Evolutionary conservation across 2,113 vertebrate genomes (phyloP), one percentile per base, ranked within the genome.

Genomic region (Diadophis punctatus): DNA sequence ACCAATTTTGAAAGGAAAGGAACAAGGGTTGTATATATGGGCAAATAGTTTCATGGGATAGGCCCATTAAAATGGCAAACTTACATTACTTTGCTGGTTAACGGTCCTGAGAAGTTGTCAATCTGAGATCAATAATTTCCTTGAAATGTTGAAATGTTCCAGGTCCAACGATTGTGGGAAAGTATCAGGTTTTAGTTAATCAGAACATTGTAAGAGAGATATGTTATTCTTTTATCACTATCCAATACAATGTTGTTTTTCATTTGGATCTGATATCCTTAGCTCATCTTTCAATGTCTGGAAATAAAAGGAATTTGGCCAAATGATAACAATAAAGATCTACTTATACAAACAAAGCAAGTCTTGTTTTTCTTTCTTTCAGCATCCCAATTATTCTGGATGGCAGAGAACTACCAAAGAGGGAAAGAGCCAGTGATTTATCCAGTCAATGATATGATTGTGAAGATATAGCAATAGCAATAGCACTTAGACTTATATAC

Each of bases 291-390:
- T 92, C 93, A 96, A 92, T 91, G 93, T 88, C 92, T 95, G 94
- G 94, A 96, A 97, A 94, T 46, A 84, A 1, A 3, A 90, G 92
- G 95, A 96, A 96, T 95, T 94, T 90, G 93, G 94, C 95, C 93
- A 95, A 94, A 93, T 94, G 95, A 95, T 92, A 95, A 95, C 91
- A 92, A 91, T 90, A 86, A 94, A 95, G 93, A 88, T 68, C 91
- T 93, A 52, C 86, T 92, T 94, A 93, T 60, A 88, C 94, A 96
- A 96, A 96, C 90, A 95, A 94, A 94, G 3, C 34, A 55, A 85
- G 27, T 22, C 18, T 53, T 34, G 53, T 86, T 93, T 95, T 95
- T 92, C 95, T 96, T 91, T 93, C 95, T 94, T 94, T 91, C 88
- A 58, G 0, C 63, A 56, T 68, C 92, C 94, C 91, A 95, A 92